A percentile compares a stretch with the other conserved stretches of the same genome.
Evolutionary conservation across 2,797 vertebrate species (phyloP).

Genomic region (Poecilia gillii): DNA sequence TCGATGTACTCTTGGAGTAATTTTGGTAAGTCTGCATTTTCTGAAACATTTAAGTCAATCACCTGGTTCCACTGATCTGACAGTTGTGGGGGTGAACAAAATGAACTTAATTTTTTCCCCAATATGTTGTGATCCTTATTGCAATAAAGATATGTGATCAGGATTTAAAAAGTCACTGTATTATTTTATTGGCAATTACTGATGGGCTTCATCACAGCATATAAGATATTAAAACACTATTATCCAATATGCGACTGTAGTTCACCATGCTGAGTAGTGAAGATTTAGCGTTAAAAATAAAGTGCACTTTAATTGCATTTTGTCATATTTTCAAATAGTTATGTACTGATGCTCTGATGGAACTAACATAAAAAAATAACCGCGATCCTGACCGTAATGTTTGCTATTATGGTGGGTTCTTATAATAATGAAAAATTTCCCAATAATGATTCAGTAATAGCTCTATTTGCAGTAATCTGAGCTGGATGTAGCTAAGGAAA

Average conservation of each 20-base stretch:
- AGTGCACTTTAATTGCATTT: not conserved
- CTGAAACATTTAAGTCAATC: not conserved
- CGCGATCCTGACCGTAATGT: not conserved
- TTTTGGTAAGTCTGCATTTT: not conserved
- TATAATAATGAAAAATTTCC: not conserved
- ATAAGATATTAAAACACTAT: not conserved
- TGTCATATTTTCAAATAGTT: not conserved
- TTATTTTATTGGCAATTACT: not conserved
- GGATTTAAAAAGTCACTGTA: not conserved
- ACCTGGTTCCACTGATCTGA: not conserved
- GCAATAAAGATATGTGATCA: not conserved
- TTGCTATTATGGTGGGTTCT: not conserved
- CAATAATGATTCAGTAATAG: not conserved
- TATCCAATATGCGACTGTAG: not conserved
- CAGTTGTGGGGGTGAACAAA: not conserved
- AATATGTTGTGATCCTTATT: too few relatives aligned
- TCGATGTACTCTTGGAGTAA: not conserved
- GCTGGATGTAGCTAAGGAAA: not conserved
- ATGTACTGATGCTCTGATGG: not conserved
- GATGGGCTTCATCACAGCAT: not conserved
- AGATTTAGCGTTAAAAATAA: not conserved
- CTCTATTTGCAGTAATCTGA: not conserved
- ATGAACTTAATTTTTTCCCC: not conserved
- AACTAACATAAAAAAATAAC: not conserved
- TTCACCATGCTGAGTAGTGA: not conserved